Evolutionary conservation across 2,888 invertebrate species (phyloP), one percentile per base, ranked within the genome.

Genomic region (Spialia ferax): DNA sequence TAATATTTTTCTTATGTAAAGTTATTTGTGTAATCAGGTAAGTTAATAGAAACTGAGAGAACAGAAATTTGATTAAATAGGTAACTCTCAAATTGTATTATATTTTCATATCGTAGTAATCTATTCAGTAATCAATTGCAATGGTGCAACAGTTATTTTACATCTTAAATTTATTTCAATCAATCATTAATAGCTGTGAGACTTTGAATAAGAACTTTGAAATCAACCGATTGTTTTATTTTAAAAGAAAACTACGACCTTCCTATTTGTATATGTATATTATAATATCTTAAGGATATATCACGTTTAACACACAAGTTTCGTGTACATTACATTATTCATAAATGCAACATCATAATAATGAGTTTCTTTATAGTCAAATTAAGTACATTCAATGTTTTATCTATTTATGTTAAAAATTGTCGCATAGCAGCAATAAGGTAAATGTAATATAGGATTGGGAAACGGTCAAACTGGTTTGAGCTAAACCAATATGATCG

Each of bases 281-380:
- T 61, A 54, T n/a, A 54, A 60, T 66, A 54, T 66, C 60, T 61
- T 67, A 60, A 32, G 26, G 60, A 60, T 66, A 66, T 66, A 67
- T 67, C 66, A 67, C 66, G n/a, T n/a, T n/a, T n/a, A n/a, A n/a
- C n/a, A n/a, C n/a, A n/a, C n/a, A n/a, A 66, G 55, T 61, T 61
- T 45, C 22, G 59, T 59, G 52, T 18, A 52, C 59, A 52, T 52
- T 59, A 64, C 48, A 57, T n/a, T 59, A 23, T 1, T 13, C 15
- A 60, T 66, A 66, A 66, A 71, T 68, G 66, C 65, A 71, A 66
- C 68, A 66, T 60, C 26, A 38, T 57, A 23, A 15, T 50, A 22
- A 50, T 3, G 20, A 3, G 11, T 52, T 18, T 22, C n/a, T 65
- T 18, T 26, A 56, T 52, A 26, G 59, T 52, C 22, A 38, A 56